Base-by-base conservation (phyloP, 2,888 invertebrate species). In the Hirtodrosophila duncani region DNA sequence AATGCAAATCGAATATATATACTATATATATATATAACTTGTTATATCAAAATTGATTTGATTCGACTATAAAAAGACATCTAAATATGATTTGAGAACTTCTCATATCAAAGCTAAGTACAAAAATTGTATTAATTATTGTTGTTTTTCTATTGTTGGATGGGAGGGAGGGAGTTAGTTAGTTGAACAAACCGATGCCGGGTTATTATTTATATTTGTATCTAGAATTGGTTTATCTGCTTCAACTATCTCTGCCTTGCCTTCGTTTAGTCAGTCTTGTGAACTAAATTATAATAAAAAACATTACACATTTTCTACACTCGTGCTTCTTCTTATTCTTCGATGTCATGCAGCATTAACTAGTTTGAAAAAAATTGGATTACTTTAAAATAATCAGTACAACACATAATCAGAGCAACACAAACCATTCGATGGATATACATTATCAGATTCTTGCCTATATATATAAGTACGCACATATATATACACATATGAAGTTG, bases 251-350 rank as follows among this genome's bases (percentile, higher is more conserved):
- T n/a, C n/a, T n/a, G n/a, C n/a, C n/a, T n/a, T n/a, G n/a, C n/a
- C n/a, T 61, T 66, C 29, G 62, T 58, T 80, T 72, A 77, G 72
- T 72, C 72, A 72, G 72, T 72, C 72, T 72, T 72, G 74, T 81
- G 17, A 16, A 30, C 16, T 16, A 30, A 30, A 30, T 30, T 30
- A 30, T 30, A 30, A 30, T 30, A 7, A 30, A n/a, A 30, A 9
- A 23, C 33, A 20, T 21, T 20, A 30, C 10, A 23, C 33, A 20
- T 21, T 20, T 39, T 17, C 14, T 41, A 3, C 17, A 9, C 31
- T 17, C 43, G 7, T 21, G 16, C 21, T 29, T 16, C n/a, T 14
- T 30, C 30, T 13, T 29, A 23, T 33, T 29, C 31, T 49, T 49
- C 48, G 48, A 49, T 49, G 48, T 49, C 24, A 31, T 37, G 52